Base-by-base conservation (phyloP, 2,113 vertebrate genomes). In the Murina feae region DNA sequence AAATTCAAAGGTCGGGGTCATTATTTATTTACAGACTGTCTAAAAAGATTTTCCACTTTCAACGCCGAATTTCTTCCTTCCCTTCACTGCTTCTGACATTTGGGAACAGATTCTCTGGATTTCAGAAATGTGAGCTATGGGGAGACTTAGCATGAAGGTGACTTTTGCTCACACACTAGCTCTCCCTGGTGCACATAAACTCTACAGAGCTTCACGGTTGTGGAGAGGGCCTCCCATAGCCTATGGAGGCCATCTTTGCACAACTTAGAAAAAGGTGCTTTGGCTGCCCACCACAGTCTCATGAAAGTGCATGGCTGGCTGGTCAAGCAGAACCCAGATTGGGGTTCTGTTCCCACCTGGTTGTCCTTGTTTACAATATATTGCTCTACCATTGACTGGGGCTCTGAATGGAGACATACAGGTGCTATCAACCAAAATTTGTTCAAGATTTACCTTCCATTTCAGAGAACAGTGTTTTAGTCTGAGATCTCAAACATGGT, bases 11-110 rank as follows among this genome's bases (percentile, higher is more conserved):
- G 75, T 30, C 25, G 39, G 68, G 39, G 20, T 96, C 47, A 88
- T 98, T 81, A 96, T 94, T 98, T 98, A 98, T 98, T 97, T 93
- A 98, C 94, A 91, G 86, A 51, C 96, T 96, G 96, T 93, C 96
- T 90, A 72, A 82, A 82, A 58, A 82, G 80, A 69, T 81, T 90
- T 53, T 89, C 96, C 90, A 72, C 94, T 93, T 44, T 68, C 79
- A 6, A 28, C 0, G 81, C 92, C 72, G 93, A 44, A 47, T 91
- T 93, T 76, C 63, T 81, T 39, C 79, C 74, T 94, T 94, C 82
- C 58, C 2, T 9, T 96, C 78, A 7, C 78, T 86, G 63, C 7
- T 79, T 83, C 89, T 79, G 69, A 13, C 87, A 89, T 68, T 58
- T 66, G 82, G 81, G 76, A 78, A 91, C 85, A 87, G 49, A 86